Evolutionary conservation across 2,797 vertebrate species (phyloP).

Genomic region (Distichodus sexfasciatus): DNA sequence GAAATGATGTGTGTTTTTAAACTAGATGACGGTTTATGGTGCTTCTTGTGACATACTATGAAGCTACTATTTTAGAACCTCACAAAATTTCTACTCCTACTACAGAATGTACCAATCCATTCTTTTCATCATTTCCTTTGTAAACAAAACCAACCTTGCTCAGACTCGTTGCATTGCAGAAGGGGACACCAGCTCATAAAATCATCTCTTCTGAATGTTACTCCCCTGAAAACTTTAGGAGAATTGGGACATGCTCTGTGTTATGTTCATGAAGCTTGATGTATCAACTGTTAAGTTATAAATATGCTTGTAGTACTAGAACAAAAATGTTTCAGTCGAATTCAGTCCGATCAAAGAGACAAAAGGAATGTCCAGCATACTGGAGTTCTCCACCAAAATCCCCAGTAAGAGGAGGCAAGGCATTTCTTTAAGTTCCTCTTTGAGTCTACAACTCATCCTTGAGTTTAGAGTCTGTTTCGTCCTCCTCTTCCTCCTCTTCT

Average conservation of each 20-base stretch:
- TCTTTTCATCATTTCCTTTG: neutral
- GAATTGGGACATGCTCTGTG: conserved; percentile 16
- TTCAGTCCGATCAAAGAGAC: conserved; percentile 36
- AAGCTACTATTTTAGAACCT: neutral
- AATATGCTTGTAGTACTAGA: conserved; percentile 38
- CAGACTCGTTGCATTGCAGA: neutral
- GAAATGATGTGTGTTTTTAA: conserved; percentile 26
- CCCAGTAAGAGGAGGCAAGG: conserved; percentile 25
- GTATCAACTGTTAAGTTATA: conserved; percentile 36
- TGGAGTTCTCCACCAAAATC: conserved; percentile 18
- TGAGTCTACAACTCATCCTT: conserved; percentile 79
- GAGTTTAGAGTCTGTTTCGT: conserved; percentile 70
- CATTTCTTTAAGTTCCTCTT: conserved; percentile 45
- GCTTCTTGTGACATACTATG: neutral
- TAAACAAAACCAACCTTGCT: conserved; percentile 5
- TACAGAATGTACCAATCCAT: conserved; percentile 6
- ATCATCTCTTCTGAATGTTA: conserved; percentile 30
- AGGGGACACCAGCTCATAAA: neutral
- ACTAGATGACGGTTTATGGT: neutral
- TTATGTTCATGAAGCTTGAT: conserved; percentile 32
- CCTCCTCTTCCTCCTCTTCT: conserved; percentile 50
- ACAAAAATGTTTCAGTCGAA: conserved; percentile 34
- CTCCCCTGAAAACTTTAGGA: conserved; percentile 9
- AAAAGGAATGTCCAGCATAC: conserved; percentile 48
- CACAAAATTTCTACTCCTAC: neutral